Base-by-base conservation (phyloP, 2,888 invertebrate species). In the Macropis europaea region DNA sequence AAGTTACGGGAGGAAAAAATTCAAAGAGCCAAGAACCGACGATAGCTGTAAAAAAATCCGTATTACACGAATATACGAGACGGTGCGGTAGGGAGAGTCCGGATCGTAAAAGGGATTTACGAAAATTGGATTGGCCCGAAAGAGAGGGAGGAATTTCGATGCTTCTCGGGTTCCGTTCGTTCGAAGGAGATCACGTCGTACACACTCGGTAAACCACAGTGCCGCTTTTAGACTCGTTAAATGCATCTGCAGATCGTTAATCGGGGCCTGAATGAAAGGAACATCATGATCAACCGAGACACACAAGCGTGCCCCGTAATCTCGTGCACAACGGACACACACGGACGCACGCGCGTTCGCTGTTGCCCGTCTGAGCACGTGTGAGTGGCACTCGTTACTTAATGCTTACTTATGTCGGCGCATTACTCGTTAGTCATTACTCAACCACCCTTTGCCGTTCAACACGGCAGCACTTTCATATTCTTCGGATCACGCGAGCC, bases 361-460 rank as follows among this genome's bases (percentile, higher is more conserved):
- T 47, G 63, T 38, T 48, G 50, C 26, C 19, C 30, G 52, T n/a
- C 40, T 63, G 54, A 34, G 78, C 60, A 40, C 53, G 56, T 67
- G 74, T 57, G 67, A 78, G 76, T 75, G 77, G 52, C 81, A 77
- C 71, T 79, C 79, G 79, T 81, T 82, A 77, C 77, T 82, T 82
- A 82, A 81, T 79, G 77, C 79, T 75, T 81, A 81, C 79, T 82
- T 82, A 76, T 60, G 70, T 72, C 67, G 73, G 70, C 68, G 72
- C 77, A 74, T 77, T 75, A 80, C 82, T 79, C 72, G 69, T 80
- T 77, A 73, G 72, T 82, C 73, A 79, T 82, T 82, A 80, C 75
- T 82, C 80, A 81, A 81, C 72, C 76, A 77, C 67, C 77, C 71
- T 74, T 66, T 30, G 42, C n/a, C 36, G 47, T 40, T 50, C 38